Percentiles rank a stretch among this genome's conserved stretches.
These are phyloP conservation scores for Cerastoderma edule DNA, from an alignment of 2,888 invertebrate species.

Conservation along the genomic window DNA sequence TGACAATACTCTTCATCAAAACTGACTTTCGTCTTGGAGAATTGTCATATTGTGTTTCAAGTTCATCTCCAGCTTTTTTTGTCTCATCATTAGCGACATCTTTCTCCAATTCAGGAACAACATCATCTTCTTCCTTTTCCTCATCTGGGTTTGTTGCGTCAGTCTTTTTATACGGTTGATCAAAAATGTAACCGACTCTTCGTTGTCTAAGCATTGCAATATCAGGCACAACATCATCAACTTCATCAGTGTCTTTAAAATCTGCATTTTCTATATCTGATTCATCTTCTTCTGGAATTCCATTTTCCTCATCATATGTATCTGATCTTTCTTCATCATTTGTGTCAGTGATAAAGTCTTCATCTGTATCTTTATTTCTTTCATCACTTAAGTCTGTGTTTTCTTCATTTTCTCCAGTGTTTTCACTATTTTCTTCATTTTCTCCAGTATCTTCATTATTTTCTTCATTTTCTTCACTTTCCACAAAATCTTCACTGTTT, in stretches of 20 bases:
- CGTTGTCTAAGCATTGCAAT: not conserved
- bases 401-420: not conserved
- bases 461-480: conserved; percentile 11
- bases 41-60: too few species aligned
- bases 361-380: too few species aligned
- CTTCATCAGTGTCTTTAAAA: not conserved
- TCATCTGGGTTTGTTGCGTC: too few species aligned
- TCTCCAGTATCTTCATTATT: conserved; percentile 2
- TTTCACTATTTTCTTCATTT: not conserved
- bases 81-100: too few species aligned
- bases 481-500: conserved; percentile 2
- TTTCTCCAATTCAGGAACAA: too few species aligned
- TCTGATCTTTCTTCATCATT: not conserved
- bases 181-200: too few species aligned
- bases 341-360: too few species aligned
- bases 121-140: too few species aligned
- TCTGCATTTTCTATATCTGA: not conserved
- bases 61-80: too few species aligned
- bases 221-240: conserved; percentile 1
- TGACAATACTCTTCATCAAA: conserved; percentile 41
- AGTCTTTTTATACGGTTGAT: too few species aligned
- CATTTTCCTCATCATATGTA: not conserved
- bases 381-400: not conserved
- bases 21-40: conserved; percentile 18
- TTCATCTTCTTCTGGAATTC: not conserved